phyloP scores from a whole-genome alignment of 2,888 invertebrate species.

The Bellardia pandia region DNA sequence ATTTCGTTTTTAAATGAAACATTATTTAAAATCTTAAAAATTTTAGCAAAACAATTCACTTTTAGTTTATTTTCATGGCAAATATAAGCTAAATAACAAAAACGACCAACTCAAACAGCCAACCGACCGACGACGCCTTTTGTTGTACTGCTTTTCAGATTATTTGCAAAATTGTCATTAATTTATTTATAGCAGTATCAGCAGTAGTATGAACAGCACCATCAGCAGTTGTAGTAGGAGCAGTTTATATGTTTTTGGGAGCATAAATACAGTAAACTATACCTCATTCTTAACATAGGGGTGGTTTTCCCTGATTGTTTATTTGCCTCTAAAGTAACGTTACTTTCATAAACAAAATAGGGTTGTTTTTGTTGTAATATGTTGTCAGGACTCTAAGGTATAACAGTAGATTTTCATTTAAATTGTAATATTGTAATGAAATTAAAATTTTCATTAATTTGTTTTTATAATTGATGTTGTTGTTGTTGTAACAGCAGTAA shows the following conservation, averaged over 20 bases:
- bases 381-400: conserved; percentile 26
- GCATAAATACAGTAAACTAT: conserved; percentile 49
- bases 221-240: conserved; percentile 52
- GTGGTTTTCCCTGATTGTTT: conserved; percentile 45
- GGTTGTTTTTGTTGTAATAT: conserved; percentile 63
- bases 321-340: conserved; percentile 33
- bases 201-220: conserved; percentile 30
- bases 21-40: conserved; percentile 18
- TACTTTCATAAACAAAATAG: conserved; percentile 55
- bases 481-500: no score
- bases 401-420: background rate
- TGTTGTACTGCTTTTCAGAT: conserved; percentile 59
- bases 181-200: conserved; percentile 39
- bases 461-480: no score
- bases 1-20: background rate
- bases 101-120: conserved; percentile 37
- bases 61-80: conserved; percentile 53
- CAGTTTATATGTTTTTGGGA: conserved; percentile 43
- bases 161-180: conserved; percentile 62
- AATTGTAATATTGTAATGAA: no score
- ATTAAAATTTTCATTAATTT: no score
- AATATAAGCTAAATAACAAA: conserved; percentile 50
- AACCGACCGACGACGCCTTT: conserved; percentile 70
- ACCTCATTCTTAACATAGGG: conserved; percentile 56
- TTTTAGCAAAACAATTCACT: conserved; percentile 43